Base-by-base conservation (phyloP, 1,140 invertebrate genomes). In the Drosophila pseudoobscura region DNA sequence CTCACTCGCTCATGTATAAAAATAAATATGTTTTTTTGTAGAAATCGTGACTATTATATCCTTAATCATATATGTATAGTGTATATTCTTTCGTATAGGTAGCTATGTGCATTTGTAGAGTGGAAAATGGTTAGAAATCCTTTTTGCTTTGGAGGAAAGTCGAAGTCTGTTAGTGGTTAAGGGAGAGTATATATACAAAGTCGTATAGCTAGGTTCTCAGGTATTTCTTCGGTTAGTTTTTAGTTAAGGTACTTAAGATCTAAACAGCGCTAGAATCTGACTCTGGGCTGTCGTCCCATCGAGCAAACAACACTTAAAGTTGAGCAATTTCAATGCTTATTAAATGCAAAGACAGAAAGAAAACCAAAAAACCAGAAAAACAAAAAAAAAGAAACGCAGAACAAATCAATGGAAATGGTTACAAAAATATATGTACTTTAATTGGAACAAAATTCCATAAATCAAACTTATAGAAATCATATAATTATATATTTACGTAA, bases 1-100 rank as follows among this genome's bases (percentile, higher is more conserved):
- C 26, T 22, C 20, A 56, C 51, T 39, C 63, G 56, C 83, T 72
- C 64, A 54, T 57, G 83, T 90, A 90, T 90, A 90, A 89, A 90
- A 90, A 90, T 90, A 90, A 89, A 80, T 80, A 73, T 83, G 35
- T 35, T 69, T 62, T 73, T 76, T 62, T 73, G 58, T 73, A 73
- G 70, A 70, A 57, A 70, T 53, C 71, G 77, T 75, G 77, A 73
- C 64, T 82, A 80, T 65, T 68, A 53, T 76, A 71, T 70, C 35
- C 58, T 72, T 74, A 70, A 60, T 39, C 60, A 59, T 75, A 58
- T 46, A 66, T 60, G 31, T 43, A 45, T 58, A 46, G 35, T 64
- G 47, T 58, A 59, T 75, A 58, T 58, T 26, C 44, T 13, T 64
- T 65, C 43, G 39, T 57, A 22, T 74, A 79, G 76, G 76, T 79